These are phyloP conservation scores for Neoascia interrupta DNA, from an alignment of 2,888 invertebrate genomes.

Conservation along the genomic window DNA sequence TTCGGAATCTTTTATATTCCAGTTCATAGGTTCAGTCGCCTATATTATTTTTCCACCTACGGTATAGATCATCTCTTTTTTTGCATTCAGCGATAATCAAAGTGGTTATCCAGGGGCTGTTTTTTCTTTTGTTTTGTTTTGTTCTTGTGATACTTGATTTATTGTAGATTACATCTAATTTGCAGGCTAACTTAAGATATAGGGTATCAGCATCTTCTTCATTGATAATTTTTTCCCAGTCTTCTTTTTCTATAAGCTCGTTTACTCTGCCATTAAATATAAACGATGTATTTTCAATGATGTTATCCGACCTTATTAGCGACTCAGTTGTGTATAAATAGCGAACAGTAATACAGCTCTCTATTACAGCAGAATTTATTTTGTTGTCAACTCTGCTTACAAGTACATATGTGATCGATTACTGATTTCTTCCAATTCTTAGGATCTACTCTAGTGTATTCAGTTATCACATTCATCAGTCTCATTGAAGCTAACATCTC, in stretches of 20 bases:
- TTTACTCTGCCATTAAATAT: constrained; percentile 7
- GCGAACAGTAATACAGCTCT: constrained; percentile 8
- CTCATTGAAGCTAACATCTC: constrained; percentile 1
- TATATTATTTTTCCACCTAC: constrained; percentile 9
- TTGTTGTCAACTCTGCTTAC: background rate
- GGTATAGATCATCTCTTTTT: constrained; percentile 13
- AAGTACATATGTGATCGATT: constrained; percentile 21
- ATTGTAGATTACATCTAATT: constrained; percentile 3
- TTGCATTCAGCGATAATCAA: background rate
- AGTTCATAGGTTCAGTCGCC: background rate
- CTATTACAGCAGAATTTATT: constrained; percentile 5
- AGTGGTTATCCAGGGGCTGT: background rate
- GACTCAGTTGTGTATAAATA: background rate
- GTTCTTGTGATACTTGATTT: background rate
- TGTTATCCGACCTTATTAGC: background rate
- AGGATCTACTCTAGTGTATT: constrained; percentile 11
- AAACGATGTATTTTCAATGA: background rate
- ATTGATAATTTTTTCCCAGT: constrained; percentile 3
- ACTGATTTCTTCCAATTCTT: background rate
- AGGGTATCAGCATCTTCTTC: background rate
- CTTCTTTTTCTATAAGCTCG: background rate
- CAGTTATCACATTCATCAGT: constrained; percentile 10
- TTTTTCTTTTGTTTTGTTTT: background rate
- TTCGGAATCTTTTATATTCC: background rate
- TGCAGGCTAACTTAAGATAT: background rate